Conservation (phyloP, 2,797 vertebrate species). For the Catharus ustulatus region DNA sequence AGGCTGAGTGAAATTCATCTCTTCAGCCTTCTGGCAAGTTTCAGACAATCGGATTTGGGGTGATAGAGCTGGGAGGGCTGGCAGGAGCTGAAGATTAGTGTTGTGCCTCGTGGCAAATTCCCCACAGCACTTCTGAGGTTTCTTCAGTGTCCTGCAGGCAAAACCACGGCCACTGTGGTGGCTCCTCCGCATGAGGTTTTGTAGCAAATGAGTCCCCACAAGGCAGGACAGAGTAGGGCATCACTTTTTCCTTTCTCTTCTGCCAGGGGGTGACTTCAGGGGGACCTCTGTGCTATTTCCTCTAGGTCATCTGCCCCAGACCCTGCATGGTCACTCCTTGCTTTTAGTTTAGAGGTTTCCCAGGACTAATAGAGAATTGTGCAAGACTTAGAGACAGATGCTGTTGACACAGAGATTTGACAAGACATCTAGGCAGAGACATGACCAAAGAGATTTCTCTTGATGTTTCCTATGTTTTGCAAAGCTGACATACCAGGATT, state of each 20-base stretch:
- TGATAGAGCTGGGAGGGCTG: background rate
- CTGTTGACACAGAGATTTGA: background rate
- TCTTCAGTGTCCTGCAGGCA: background rate
- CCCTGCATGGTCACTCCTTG: background rate
- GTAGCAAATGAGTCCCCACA: background rate
- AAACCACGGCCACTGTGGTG: fast-evolving
- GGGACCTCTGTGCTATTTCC: background rate
- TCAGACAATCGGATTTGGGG: background rate
- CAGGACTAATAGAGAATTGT: background rate
- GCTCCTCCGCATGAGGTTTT: background rate
- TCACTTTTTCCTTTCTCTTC: background rate
- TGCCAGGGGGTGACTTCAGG: background rate
- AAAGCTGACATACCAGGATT: background rate
- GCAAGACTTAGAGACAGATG: background rate
- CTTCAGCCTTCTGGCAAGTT: background rate
- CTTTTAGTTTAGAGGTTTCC: background rate
- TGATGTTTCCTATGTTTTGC: background rate
- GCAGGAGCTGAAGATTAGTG: background rate
- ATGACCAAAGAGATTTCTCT: background rate
- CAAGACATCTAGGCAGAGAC: background rate
- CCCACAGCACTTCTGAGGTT: background rate
- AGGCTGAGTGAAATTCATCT: constrained; percentile 7
- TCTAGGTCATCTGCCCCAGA: background rate
- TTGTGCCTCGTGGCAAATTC: background rate
- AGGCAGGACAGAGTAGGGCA: background rate